Evolutionary conservation across 2,888 invertebrate genomes (phyloP).

Genomic region (Glomeris marginata): DNA sequence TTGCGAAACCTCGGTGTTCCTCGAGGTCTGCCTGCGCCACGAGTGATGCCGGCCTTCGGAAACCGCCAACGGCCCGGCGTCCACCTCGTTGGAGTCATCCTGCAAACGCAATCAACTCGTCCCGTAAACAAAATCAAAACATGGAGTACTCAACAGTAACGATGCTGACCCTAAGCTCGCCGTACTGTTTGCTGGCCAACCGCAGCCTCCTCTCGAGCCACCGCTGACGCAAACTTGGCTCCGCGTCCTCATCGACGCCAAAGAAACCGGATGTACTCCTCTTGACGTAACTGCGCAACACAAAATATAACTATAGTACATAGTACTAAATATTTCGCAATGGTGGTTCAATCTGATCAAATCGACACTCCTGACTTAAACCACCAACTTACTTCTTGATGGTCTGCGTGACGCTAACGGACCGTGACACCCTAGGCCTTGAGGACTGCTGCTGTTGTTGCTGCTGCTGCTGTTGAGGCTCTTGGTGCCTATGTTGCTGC

Average conservation of each 20-base stretch:
- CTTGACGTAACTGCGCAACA: conserved; percentile 54
- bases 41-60: conserved; percentile 1
- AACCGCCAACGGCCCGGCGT: not conserved
- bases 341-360: no score
- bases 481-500: conserved; percentile 21
- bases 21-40: conserved; percentile 10
- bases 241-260: conserved; percentile 44
- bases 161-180: conserved; percentile 33
- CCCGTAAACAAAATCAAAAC: not conserved
- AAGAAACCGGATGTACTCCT: conserved; percentile 70
- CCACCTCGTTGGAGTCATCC: not conserved
- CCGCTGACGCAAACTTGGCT: conserved; percentile 32
- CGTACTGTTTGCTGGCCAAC: conserved; percentile 53
- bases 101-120: not conserved
- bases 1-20: conserved; percentile 5
- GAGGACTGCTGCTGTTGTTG: conserved; percentile 23
- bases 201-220: conserved; percentile 68
- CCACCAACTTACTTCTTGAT: conserved; percentile 12
- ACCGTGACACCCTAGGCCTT: conserved; percentile 5
- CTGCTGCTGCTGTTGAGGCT: conserved; percentile 26
- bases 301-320: conserved; percentile 14
- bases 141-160: not conserved
- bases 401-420: conserved; percentile 13
- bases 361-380: not conserved
- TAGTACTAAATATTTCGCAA: conserved; percentile 50